phyloP scores from a whole-genome alignment of 35 echinoderm and acorn worm species.

The Diadema setosum region DNA sequence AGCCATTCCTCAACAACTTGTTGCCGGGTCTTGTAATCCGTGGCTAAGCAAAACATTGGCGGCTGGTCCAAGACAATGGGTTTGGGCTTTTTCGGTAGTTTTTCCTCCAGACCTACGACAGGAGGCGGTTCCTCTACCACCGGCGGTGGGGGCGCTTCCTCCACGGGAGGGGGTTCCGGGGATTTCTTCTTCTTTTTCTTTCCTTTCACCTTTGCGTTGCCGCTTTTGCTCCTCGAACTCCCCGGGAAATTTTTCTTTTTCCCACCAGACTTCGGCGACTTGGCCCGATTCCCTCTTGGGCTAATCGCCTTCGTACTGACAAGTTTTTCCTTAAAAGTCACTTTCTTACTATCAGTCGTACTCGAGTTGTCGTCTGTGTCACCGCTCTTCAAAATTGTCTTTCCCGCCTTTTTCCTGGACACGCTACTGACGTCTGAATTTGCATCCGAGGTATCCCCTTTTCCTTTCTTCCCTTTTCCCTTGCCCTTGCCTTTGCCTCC shows the following conservation, averaged over 20 bases:
- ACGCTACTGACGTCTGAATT: not conserved
- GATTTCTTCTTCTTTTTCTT: slow-evolving; percentile 17
- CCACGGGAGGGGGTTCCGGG: not conserved
- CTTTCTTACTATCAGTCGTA: not conserved
- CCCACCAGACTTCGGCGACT: not conserved
- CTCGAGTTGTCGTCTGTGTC: slow-evolving; percentile 13
- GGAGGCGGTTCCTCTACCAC: not conserved
- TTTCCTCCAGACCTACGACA: not conserved
- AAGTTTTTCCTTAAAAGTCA: slow-evolving; percentile 39
- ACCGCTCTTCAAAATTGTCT: not conserved
- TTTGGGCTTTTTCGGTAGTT: slow-evolving; percentile 6
- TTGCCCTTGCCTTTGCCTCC: slow-evolving; percentile 1
- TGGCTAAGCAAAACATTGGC: not conserved
- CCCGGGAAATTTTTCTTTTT: slow-evolving; percentile 33
- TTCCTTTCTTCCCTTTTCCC: not conserved
- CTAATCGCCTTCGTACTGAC: slow-evolving; percentile 33
- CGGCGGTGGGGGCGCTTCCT: not conserved
- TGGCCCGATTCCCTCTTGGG: not conserved
- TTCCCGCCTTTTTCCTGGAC: not conserved
- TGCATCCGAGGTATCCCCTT: not conserved
- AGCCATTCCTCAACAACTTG: slow-evolving; percentile 20
- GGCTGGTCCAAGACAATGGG: slow-evolving; percentile 12
- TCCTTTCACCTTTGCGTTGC: not conserved
- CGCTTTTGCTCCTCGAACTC: not conserved
- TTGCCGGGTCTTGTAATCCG: slow-evolving; percentile 23